These are phyloP conservation scores for Pygoscelis antarcticus DNA, from an alignment of 2,113 vertebrate species.

Conservation along the genomic window DNA sequence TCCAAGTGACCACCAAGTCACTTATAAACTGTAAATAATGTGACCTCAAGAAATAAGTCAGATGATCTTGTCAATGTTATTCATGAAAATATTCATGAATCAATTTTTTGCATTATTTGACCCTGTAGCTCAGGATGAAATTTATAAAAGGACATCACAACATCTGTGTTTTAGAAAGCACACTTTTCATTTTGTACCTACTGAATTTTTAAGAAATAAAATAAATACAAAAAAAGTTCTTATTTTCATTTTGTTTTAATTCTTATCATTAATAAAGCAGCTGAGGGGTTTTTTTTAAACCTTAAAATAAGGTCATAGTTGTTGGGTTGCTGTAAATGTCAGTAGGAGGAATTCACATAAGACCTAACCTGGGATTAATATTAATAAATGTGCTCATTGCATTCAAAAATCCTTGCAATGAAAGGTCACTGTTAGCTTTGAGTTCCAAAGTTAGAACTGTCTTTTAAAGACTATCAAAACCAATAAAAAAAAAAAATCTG, in stretches of 20 bases:
- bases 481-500: background rate
- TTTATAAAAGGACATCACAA: background rate
- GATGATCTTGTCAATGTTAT: background rate
- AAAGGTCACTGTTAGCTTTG: slow-evolving; percentile 27
- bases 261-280: background rate
- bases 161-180: background rate
- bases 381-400: slow-evolving; percentile 18
- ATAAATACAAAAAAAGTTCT: background rate
- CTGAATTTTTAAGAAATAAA: background rate
- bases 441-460: slow-evolving; percentile 23
- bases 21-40: background rate
- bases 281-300: background rate
- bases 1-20: background rate
- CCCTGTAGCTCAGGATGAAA: background rate
- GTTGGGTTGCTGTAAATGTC: background rate
- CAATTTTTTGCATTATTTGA: background rate
- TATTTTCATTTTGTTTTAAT: background rate
- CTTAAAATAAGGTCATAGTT: background rate
- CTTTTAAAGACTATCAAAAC: slow-evolving; percentile 15
- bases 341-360: background rate
- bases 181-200: background rate
- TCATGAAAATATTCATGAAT: background rate
- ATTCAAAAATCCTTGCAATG: slow-evolving; percentile 6
- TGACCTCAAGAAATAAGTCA: background rate
- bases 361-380: slow-evolving; percentile 8